Percentiles rank a stretch among this genome's conserved stretches.
Conservation (phyloP, 2,888 invertebrate genomes). For the Achlya flavicornis region DNA sequence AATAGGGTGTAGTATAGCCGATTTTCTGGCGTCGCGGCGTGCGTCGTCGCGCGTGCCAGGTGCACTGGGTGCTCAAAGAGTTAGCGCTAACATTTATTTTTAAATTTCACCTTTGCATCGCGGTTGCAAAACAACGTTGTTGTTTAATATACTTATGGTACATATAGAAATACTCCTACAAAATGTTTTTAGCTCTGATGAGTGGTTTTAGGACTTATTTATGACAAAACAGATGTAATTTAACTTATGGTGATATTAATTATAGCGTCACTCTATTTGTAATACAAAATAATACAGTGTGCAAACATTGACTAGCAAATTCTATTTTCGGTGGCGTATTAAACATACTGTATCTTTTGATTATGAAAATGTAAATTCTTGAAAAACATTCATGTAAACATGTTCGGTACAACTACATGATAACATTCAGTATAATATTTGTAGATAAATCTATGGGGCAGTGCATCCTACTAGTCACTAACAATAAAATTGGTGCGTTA, state of each 20-base stretch:
- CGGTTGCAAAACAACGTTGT: no score
- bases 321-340: neutral
- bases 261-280: neutral
- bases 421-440: conserved; percentile 9
- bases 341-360: neutral
- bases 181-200: no score
- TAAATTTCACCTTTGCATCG: no score
- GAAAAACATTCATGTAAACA: conserved; percentile 10
- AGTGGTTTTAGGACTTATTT: no score
- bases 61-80: no score
- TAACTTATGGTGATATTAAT: neutral
- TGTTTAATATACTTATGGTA: no score
- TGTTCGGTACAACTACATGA: conserved; percentile 12
- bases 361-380: neutral
- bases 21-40: no score
- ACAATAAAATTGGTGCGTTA: conserved; percentile 39
- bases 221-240: no score
- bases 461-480: conserved; percentile 54
- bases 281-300: neutral
- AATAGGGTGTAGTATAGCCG: no score
- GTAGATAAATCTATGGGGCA: conserved; percentile 28
- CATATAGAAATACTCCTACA: no score
- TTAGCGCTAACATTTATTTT: no score
- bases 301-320: neutral
- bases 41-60: no score